phyloP scores from a whole-genome alignment of 2,797 vertebrate species.

The Sebastes minor region DNA sequence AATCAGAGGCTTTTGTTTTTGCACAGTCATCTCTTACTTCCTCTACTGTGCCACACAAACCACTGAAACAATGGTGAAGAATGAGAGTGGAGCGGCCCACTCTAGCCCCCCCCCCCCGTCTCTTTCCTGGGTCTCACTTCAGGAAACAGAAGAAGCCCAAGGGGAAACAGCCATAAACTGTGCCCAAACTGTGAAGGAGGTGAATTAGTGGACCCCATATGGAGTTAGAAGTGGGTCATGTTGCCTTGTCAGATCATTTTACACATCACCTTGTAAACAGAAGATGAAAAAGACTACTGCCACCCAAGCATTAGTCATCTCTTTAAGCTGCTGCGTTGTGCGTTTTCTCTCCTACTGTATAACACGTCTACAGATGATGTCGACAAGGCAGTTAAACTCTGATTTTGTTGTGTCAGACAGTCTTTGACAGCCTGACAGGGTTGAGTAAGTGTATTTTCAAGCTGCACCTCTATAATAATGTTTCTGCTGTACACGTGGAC shows the following conservation, averaged over 20 bases:
- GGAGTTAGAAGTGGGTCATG: conserved; percentile 52
- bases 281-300: conserved; percentile 47
- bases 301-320: conserved; percentile 28
- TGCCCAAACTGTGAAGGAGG: conserved; percentile 28
- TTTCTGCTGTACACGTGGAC: conserved; percentile 11
- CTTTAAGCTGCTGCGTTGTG: conserved; percentile 9
- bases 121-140: conserved; percentile 11
- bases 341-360: background rate
- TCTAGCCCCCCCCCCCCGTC: background rate
- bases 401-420: background rate
- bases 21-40: conserved; percentile 12
- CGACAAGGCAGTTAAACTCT: background rate
- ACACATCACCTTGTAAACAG: conserved; percentile 48
- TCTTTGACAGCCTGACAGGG: background rate
- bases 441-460: background rate
- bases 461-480: background rate
- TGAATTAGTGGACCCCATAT: conserved; percentile 47
- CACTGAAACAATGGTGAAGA: conserved; percentile 38
- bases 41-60: conserved; percentile 8
- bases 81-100: conserved; percentile 1
- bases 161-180: conserved; percentile 33
- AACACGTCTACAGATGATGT: background rate
- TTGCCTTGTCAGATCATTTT: conserved; percentile 39
- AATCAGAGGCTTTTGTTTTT: background rate
- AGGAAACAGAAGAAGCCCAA: conserved; percentile 5